Conservation (phyloP, 1,140 invertebrate species). For the Cyphomyrmex costatus region DNA sequence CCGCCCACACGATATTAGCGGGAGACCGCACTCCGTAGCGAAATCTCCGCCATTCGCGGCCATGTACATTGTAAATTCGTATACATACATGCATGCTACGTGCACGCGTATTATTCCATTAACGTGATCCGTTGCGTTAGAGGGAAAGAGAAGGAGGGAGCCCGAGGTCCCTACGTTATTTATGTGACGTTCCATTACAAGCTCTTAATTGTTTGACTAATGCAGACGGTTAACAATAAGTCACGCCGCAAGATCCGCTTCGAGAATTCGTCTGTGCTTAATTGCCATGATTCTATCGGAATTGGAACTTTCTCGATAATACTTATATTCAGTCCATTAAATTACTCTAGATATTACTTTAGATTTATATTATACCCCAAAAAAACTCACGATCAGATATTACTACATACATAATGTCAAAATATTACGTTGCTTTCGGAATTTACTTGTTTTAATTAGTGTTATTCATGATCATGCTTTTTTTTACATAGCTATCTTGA, state of each 20-base stretch:
- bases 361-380: neutral
- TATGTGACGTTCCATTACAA: slow-evolving; percentile 86
- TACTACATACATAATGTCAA: neutral
- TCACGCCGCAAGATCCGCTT: slow-evolving; percentile 51
- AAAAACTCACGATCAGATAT: neutral
- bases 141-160: slow-evolving; percentile 52
- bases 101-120: slow-evolving; percentile 73
- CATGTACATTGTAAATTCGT: slow-evolving; percentile 67
- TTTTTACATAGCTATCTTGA: neutral
- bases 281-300: neutral
- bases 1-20: slow-evolving; percentile 78
- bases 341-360: neutral
- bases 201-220: slow-evolving; percentile 86
- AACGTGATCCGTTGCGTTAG: slow-evolving; percentile 70
- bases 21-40: slow-evolving; percentile 74
- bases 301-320: slow-evolving; percentile 1
- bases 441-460: neutral
- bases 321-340: neutral
- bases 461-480: neutral
- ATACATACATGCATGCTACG: slow-evolving; percentile 51
- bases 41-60: slow-evolving; percentile 56
- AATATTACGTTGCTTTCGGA: neutral
- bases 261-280: neutral
- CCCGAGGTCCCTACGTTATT: slow-evolving; percentile 78
- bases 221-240: slow-evolving; percentile 74